Base-by-base conservation (phyloP, 2,888 invertebrate species). In the Macrosoma leucophasiata region DNA sequence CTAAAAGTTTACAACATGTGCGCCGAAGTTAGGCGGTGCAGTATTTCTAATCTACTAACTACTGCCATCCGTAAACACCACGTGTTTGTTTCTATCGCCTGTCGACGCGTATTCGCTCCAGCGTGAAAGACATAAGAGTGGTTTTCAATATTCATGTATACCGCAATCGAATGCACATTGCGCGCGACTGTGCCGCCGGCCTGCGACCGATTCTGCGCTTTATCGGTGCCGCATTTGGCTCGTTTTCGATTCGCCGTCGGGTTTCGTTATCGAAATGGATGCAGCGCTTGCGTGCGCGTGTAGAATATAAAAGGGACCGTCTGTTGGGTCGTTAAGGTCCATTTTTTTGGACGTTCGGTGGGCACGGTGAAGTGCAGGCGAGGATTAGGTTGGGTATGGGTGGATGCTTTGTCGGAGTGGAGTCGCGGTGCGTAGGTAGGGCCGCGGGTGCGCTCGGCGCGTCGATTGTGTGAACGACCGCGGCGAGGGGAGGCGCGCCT, bases 391-490 rank as follows among this genome's bases (percentile, higher is more conserved):
- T 37, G 43, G 65, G 63, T 71, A 73, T 63, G 73, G 75, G 73
- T 63, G 73, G 75, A 70, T 73, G 72, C 71, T 68, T 65, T 75
- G 68, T 71, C 74, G 77, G 70, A 75, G 68, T 61, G 50, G 64
- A 62, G 55, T 65, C 58, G 64, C 62, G 56, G 67, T 73, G 75
- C 73, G 81, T 79, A 75, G 81, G 76, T 68, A 74, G 73, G 68
- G 66, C 67, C 64, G 71, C 65, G 48, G 42, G 39, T 39, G 58
- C 56, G 62, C 64, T 70, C 62, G 63, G 57, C 66, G 62, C 66
- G 68, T 70, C 73, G 72, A 72, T 74, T 75, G 73, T 79, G 81
- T 79, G 79, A 81, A 82, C 82, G 78, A 79, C 77, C 79, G 76
- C 67, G 63, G 46, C 66, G 67, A 73, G 73, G 81, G 79, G 79